These are phyloP conservation scores for Dryobates pubescens DNA, from an alignment of 2,797 vertebrate genomes.

Conservation along the genomic window DNA sequence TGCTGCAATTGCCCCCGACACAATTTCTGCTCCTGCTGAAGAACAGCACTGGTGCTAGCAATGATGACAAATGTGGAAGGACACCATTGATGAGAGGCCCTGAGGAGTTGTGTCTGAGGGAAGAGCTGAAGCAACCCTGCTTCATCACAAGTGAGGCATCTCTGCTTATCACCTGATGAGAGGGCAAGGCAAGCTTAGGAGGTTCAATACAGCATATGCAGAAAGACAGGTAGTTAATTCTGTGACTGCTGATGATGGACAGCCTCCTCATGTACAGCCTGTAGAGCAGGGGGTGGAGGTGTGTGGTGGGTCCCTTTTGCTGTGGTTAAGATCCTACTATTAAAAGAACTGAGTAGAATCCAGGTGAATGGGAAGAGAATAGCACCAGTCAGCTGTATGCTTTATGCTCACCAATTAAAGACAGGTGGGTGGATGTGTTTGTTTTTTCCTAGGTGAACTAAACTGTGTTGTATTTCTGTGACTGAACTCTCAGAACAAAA, in stretches of 20 bases:
- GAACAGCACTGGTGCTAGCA: background rate
- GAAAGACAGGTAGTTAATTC: background rate
- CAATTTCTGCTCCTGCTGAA: background rate
- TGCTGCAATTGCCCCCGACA: background rate
- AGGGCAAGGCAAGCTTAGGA: background rate
- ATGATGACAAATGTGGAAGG: background rate
- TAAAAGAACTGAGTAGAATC: background rate
- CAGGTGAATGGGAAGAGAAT: background rate
- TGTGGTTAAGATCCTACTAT: background rate
- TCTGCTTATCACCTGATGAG: background rate
- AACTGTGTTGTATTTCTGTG: background rate
- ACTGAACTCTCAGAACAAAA: slow-evolving; percentile 4
- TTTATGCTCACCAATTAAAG: background rate
- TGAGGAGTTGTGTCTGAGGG: background rate
- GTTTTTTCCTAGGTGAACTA: slow-evolving; percentile 38
- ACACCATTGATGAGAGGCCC: background rate
- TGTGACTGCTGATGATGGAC: background rate
- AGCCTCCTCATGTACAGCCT: background rate
- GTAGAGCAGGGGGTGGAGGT: background rate
- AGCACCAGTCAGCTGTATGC: background rate
- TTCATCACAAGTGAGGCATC: background rate
- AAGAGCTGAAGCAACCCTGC: background rate
- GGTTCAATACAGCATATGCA: background rate
- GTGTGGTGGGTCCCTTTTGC: background rate
- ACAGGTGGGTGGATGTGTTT: slow-evolving; percentile 34